Evolutionary conservation across 1,140 invertebrate genomes (phyloP).

Genomic region (Atopsyche davidsoni): DNA sequence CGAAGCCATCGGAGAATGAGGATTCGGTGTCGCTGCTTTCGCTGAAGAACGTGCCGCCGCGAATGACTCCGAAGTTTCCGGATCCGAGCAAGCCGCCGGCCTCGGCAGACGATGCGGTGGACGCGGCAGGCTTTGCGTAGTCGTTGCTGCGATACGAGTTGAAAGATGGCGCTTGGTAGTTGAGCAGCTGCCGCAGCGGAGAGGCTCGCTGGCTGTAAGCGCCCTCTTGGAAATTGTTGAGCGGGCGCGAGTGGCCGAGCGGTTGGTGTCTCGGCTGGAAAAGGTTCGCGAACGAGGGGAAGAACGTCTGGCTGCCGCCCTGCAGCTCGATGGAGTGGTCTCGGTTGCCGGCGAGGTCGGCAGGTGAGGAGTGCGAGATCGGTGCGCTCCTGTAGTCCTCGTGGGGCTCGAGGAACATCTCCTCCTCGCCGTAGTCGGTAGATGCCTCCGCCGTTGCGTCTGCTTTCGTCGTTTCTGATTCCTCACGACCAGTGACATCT

Average conservation of each 20-base stretch:
- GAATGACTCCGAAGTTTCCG: constrained; percentile 82
- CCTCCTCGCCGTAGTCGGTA: constrained; percentile 11
- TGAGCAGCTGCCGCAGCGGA: constrained; percentile 43
- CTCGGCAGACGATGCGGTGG: constrained; percentile 33
- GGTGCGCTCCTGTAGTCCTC: background rate
- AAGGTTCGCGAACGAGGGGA: constrained; percentile 45
- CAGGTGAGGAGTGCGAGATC: constrained; percentile 9
- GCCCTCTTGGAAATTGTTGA: constrained; percentile 42
- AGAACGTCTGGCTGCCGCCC: constrained; percentile 44
- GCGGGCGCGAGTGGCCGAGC: constrained; percentile 33
- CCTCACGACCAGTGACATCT: background rate
- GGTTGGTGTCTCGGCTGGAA: constrained; percentile 35
- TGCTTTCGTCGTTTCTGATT: constrained; percentile 4
- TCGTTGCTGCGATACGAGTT: constrained; percentile 35
- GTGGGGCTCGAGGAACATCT: constrained; percentile 4
- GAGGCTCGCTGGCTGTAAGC: constrained; percentile 47
- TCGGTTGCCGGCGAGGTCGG: constrained; percentile 10
- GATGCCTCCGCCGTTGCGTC: constrained; percentile 22
- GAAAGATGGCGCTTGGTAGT: constrained; percentile 42
- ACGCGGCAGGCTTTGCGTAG: constrained; percentile 30
- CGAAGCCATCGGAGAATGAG: constrained; percentile 40
- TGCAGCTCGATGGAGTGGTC: constrained; percentile 45
- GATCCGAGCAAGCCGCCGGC: constrained; percentile 61
- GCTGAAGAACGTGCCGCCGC: constrained; percentile 78
- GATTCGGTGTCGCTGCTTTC: constrained; percentile 47